phyloP scores from a whole-genome alignment of 2,797 vertebrate species.

The Hybognathus amarus region DNA sequence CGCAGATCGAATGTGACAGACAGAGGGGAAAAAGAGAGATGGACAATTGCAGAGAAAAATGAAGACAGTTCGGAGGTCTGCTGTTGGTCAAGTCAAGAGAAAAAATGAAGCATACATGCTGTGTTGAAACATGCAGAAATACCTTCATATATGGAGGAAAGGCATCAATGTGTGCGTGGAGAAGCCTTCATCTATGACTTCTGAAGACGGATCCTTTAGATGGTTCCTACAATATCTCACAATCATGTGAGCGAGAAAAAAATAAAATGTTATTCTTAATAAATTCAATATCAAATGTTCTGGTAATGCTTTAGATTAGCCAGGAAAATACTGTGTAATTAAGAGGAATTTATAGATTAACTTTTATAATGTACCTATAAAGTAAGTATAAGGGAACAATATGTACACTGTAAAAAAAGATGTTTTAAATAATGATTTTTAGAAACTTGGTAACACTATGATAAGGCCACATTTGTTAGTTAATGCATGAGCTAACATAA shows the following conservation, averaged over 20 bases:
- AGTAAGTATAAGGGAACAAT: no score
- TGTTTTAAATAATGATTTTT: no score
- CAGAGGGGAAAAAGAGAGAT: not conserved
- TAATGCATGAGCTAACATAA: not conserved
- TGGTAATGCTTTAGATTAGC: no score
- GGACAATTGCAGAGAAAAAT: conserved; percentile 56
- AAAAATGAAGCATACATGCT: not conserved
- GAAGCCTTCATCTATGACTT: no score
- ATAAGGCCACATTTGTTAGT: not conserved
- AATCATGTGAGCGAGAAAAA: not conserved
- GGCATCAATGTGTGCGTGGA: no score
- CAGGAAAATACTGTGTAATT: no score
- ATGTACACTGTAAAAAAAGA: no score
- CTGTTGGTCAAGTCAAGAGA: not conserved
- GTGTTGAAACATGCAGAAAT: not conserved
- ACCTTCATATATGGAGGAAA: no score
- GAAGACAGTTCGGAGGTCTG: conserved; percentile 38
- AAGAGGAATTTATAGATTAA: no score
- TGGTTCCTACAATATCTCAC: not conserved
- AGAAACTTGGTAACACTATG: not conserved
- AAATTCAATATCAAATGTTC: not conserved
- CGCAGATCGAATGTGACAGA: conserved; percentile 49
- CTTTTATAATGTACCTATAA: no score
- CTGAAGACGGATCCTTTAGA: not conserved
- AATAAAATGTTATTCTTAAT: not conserved